phyloP scores from a whole-genome alignment of 2,888 invertebrate species.

The Biston betularia region DNA sequence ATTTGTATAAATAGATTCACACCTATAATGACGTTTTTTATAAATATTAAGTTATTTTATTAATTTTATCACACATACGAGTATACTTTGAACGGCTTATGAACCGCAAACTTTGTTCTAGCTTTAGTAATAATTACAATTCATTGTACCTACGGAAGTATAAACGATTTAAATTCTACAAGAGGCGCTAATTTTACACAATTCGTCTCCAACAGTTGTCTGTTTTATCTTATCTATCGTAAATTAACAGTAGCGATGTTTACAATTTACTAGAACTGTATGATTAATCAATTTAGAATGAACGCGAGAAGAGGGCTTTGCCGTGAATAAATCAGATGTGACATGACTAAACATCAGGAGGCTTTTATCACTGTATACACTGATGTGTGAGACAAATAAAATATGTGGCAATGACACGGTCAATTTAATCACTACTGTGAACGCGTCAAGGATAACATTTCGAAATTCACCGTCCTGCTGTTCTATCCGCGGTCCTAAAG shows the following conservation, averaged over 20 bases:
- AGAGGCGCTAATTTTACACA: slow-evolving; percentile 16
- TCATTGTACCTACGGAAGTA: neutral
- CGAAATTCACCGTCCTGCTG: slow-evolving; percentile 41
- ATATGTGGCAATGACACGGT: slow-evolving; percentile 65
- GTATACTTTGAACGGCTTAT: no score
- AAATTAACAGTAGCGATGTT: slow-evolving; percentile 69
- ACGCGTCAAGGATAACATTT: slow-evolving; percentile 54
- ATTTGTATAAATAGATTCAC: no score
- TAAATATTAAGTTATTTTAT: no score
- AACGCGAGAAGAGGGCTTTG: slow-evolving; percentile 63
- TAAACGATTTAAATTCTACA: neutral
- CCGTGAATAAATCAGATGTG: slow-evolving; percentile 66
- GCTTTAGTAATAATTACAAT: no score
- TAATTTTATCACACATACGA: no score
- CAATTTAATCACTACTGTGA: slow-evolving; percentile 54
- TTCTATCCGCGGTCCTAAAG: neutral
- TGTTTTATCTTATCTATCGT: slow-evolving; percentile 67
- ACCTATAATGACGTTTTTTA: no score
- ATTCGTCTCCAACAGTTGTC: slow-evolving; percentile 45
- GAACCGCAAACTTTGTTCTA: no score
- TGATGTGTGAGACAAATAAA: slow-evolving; percentile 59
- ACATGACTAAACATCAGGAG: slow-evolving; percentile 65
- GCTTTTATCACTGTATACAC: slow-evolving; percentile 53
- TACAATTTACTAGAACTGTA: slow-evolving; percentile 49
- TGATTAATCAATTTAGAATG: slow-evolving; percentile 74